phyloP scores from a whole-genome alignment of 2,888 invertebrate species.

The Phengaris arion region DNA sequence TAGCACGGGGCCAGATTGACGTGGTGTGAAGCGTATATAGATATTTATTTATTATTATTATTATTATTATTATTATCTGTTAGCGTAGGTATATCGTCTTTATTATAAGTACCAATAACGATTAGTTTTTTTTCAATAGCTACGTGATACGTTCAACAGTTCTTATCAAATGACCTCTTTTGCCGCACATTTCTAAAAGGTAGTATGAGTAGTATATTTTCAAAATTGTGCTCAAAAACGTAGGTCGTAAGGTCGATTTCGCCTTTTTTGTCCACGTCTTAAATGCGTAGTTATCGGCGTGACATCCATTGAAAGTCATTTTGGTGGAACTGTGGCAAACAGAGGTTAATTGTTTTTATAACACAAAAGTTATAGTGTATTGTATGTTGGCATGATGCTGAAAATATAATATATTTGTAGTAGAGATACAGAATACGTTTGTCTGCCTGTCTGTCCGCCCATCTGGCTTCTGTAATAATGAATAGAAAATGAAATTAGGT shows the following conservation, averaged over 20 bases:
- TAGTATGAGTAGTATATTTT: conserved; percentile 39
- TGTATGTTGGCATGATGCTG: no score
- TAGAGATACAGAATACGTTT: no score
- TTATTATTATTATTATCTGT: no score
- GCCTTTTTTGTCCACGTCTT: background rate
- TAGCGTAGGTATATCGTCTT: background rate
- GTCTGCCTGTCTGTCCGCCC: no score
- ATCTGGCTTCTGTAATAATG: no score
- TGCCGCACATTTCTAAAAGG: conserved; percentile 51
- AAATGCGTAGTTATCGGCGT: conserved; percentile 21
- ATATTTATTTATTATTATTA: no score
- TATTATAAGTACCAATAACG: conserved; percentile 34
- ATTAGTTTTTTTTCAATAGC: conserved; percentile 59
- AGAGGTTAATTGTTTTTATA: conserved; percentile 38
- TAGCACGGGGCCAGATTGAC: no score
- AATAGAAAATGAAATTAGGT: no score
- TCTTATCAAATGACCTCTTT: conserved; percentile 75
- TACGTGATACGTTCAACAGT: conserved; percentile 43
- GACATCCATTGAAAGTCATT: conserved; percentile 57
- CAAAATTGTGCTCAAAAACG: background rate
- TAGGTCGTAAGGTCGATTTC: background rate
- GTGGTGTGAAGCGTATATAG: no score
- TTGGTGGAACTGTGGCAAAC: conserved; percentile 54
- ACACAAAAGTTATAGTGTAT: background rate
- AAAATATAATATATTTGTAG: no score